phyloP scores from a whole-genome alignment of 2,888 invertebrate species.

The Polyommatus iphigenia region DNA sequence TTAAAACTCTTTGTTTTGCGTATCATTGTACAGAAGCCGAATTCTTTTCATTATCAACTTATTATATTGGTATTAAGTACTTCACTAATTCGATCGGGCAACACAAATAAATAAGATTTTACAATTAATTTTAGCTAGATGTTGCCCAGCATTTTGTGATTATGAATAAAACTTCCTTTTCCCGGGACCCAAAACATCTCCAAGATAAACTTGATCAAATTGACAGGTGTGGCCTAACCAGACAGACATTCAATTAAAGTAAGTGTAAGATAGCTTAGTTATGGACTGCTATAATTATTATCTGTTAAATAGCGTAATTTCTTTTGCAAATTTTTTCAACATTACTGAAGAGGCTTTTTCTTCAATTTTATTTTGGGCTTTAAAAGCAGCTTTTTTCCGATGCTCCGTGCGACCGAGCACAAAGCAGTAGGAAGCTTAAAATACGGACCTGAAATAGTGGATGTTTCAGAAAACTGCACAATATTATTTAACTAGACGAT shows the following conservation, averaged over 20 bases:
- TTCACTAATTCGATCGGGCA: not conserved
- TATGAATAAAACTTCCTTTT: too few relatives aligned
- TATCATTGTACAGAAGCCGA: not conserved
- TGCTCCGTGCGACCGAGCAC: not conserved
- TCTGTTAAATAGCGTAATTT: not conserved
- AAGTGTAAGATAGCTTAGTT: too few relatives aligned
- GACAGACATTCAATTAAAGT: too few relatives aligned
- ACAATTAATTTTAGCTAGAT: too few relatives aligned
- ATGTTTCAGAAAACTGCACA: not conserved
- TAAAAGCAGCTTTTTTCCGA: not conserved
- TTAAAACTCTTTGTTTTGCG: conserved; percentile 8
- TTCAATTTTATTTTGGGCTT: not conserved
- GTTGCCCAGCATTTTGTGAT: too few relatives aligned
- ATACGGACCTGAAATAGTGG: not conserved
- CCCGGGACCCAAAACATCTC: too few relatives aligned
- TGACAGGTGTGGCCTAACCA: too few relatives aligned
- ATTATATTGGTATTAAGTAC: not conserved
- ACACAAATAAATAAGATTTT: too few relatives aligned
- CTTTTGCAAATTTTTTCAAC: not conserved
- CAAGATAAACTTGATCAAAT: too few relatives aligned
- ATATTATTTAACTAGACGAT: not conserved
- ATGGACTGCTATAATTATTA: too few relatives aligned
- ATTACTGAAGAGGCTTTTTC: not conserved
- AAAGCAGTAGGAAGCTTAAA: not conserved
- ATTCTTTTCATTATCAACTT: not conserved